Base-by-base conservation (phyloP, 2,113 vertebrate species). In the Phrynosoma blainvillii region DNA sequence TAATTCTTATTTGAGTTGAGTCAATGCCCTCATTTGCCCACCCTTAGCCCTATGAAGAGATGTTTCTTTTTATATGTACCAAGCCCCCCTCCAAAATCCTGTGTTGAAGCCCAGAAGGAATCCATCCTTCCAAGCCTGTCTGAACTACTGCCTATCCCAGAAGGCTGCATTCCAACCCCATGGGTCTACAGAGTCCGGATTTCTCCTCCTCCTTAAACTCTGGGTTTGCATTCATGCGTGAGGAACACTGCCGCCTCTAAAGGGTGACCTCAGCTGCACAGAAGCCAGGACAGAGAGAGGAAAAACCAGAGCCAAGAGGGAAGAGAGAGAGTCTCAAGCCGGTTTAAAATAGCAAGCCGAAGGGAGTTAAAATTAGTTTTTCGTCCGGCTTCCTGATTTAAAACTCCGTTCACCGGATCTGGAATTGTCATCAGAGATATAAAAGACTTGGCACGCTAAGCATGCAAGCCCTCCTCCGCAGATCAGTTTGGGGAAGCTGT, bases 381-480 rank as follows among this genome's bases (percentile, higher is more conserved):
- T 1, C 30, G 78, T 66, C 79, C 73, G 56, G 76, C 84, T 95
- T 95, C 93, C 93, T 93, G 93, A 93, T 89, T 91, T 92, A 92
- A 94, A 94, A 92, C 92, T 92, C 92, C 82, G 89, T 92, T 92
- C 86, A 68, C 18, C 79, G 88, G 68, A 88, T 93, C 95, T 95
- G 95, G 93, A 92, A 95, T 93, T 92, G 89, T 71, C 92, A 96
- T 95, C 92, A 95, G 86, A 89, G 90, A 89, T 70, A 82, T 65
- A 83, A 82, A 83, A 77, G 74, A 12, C 81, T 68, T 83, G 79
- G 87, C 80, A 25, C 52, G n/a, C 21, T 12, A 36, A 21, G 23
- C 12, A 76, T 18, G 59, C 59, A 77, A 83, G 11, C 40, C 10
- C 23, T 47, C 27, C 18, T 54, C 56, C 42, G 14, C 2, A 10